Evolutionary conservation across 2,888 invertebrate genomes (phyloP).

Genomic region (Bellardia bayeri): DNA sequence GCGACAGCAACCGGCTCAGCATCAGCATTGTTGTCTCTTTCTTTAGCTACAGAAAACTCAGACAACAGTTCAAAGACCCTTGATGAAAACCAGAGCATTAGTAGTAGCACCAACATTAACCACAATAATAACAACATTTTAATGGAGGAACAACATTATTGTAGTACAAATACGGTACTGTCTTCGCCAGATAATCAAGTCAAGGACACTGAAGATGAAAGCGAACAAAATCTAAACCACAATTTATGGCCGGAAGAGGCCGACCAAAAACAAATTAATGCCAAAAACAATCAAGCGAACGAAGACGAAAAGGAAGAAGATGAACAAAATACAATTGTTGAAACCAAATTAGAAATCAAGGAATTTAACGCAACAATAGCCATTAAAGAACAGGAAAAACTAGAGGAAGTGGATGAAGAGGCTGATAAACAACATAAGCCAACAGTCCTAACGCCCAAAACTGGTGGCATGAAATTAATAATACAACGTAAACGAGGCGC

Average conservation of each 20-base stretch:
- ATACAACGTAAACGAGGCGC: constrained; percentile 67
- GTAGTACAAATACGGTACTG: constrained; percentile 34
- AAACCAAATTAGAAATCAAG: constrained; percentile 4
- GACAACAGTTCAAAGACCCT: constrained; percentile 56
- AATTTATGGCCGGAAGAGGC: constrained; percentile 58
- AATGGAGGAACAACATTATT: constrained; percentile 22
- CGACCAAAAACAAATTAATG: constrained; percentile 62
- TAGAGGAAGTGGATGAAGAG: neutral
- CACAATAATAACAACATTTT: constrained; percentile 39
- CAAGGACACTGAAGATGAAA: constrained; percentile 44
- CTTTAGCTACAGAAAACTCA: constrained; percentile 8
- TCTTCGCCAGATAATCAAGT: constrained; percentile 45
- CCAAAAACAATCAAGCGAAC: constrained; percentile 8
- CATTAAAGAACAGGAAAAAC: neutral
- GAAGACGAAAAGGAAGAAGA: constrained; percentile 1
- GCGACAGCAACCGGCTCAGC: constrained; percentile 50
- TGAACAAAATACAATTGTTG: neutral
- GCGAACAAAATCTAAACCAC: constrained; percentile 9
- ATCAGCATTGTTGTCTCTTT: neutral
- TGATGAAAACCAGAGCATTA: constrained; percentile 36
- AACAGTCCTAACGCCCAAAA: constrained; percentile 21
- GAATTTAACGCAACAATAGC: neutral
- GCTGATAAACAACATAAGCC: constrained; percentile 24
- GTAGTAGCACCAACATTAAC: constrained; percentile 9
- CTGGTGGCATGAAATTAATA: constrained; percentile 67